These are phyloP conservation scores for Steinernema khuongi DNA, from an alignment of 1,140 invertebrate genomes.

Conservation along the genomic window DNA sequence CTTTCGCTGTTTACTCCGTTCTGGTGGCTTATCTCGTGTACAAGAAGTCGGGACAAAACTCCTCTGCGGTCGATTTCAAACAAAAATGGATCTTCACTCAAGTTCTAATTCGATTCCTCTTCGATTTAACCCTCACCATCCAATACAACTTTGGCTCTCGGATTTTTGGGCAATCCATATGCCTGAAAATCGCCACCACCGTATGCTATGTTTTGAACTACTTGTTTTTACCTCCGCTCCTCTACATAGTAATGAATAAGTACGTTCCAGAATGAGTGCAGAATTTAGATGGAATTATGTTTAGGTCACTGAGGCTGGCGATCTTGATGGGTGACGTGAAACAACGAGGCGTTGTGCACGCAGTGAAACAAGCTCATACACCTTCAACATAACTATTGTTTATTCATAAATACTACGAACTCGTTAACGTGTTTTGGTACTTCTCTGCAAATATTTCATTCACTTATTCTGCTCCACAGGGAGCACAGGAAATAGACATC, in stretches of 20 bases:
- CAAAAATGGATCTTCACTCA: neutral
- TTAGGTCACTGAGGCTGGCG: too few species aligned
- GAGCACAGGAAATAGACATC: too few species aligned
- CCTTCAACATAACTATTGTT: too few species aligned
- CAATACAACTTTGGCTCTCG: constrained; percentile 1
- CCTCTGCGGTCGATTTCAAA: neutral
- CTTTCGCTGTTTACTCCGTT: neutral
- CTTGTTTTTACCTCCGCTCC: neutral
- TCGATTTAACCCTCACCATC: neutral
- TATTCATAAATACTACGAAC: too few species aligned
- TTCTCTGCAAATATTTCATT: too few species aligned
- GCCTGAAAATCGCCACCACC: neutral
- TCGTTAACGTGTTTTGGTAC: too few species aligned
- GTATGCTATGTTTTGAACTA: neutral
- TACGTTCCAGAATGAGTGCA: too few species aligned
- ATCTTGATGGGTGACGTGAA: too few species aligned
- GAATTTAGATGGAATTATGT: too few species aligned
- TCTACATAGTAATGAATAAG: neutral
- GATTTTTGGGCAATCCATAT: neutral
- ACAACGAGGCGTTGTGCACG: too few species aligned
- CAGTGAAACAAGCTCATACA: too few species aligned
- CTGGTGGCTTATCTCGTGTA: neutral
- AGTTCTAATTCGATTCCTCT: neutral
- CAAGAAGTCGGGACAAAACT: neutral
- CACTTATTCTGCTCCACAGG: too few species aligned